Evolutionary conservation across 2,888 invertebrate species (phyloP).

Genomic region (Heteropelma amictum): DNA sequence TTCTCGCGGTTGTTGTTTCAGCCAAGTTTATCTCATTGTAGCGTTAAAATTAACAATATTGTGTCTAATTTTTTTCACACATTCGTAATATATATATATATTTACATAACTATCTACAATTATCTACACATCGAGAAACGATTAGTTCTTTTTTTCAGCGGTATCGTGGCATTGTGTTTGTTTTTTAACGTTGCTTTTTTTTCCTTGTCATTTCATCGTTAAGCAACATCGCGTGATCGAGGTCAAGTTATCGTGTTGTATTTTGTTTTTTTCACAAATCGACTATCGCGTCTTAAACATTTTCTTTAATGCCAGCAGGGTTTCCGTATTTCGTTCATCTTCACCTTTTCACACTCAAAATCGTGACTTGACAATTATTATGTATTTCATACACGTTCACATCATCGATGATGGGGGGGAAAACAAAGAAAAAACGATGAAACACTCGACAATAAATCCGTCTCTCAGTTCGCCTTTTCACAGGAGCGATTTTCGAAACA

Average conservation of each 20-base stretch:
- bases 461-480: constrained; percentile 33
- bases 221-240: constrained; percentile 37
- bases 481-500: constrained; percentile 24
- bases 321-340: constrained; percentile 25
- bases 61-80: constrained; percentile 29
- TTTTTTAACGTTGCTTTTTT: constrained; percentile 57
- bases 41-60: constrained; percentile 51
- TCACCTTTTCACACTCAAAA: constrained; percentile 20
- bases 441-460: constrained; percentile 31
- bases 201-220: constrained; percentile 30
- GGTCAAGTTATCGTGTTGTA: constrained; percentile 24
- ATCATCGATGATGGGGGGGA: constrained; percentile 38
- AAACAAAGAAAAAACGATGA: constrained; percentile 16
- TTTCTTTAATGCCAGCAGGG: constrained; percentile 28
- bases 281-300: constrained; percentile 33
- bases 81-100: constrained; percentile 54
- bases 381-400: constrained; percentile 46
- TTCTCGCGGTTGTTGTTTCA: constrained; percentile 39
- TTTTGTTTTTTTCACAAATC: constrained; percentile 16
- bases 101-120: constrained; percentile 77
- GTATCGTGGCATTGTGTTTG: constrained; percentile 58
- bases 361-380: constrained; percentile 41
- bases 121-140: constrained; percentile 78
- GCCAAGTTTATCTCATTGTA: constrained; percentile 47
- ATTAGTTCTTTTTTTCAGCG: constrained; percentile 68